These are phyloP conservation scores for Conistra vaccinii DNA, from an alignment of 2,888 invertebrate genomes.

Conservation along the genomic window DNA sequence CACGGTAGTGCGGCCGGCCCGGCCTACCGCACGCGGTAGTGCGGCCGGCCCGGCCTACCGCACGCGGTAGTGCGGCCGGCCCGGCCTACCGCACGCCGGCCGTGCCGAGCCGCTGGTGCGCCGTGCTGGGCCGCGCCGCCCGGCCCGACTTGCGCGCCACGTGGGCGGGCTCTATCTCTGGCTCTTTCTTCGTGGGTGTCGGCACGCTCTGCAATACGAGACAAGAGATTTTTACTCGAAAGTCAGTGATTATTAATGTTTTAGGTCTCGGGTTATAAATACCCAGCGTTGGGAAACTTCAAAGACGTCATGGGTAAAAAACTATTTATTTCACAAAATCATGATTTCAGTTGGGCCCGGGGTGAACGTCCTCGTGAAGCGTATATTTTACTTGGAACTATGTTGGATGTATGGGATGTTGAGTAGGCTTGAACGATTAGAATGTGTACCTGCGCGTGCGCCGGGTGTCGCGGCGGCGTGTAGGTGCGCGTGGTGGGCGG, in stretches of 20 bases:
- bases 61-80: slow-evolving; percentile 66
- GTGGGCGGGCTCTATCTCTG: slow-evolving; percentile 70
- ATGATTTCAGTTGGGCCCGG: too few relatives aligned
- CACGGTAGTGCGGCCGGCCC: slow-evolving; percentile 74
- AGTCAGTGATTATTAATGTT: background rate
- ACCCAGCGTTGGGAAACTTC: background rate
- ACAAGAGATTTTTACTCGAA: background rate
- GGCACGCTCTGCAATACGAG: slow-evolving; percentile 70
- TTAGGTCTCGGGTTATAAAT: too few relatives aligned
- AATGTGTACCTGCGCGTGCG: background rate
- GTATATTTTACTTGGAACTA: too few relatives aligned
- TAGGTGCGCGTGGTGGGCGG: slow-evolving; percentile 94
- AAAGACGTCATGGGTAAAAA: background rate
- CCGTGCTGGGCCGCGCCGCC: slow-evolving; percentile 70
- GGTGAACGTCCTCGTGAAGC: too few relatives aligned
- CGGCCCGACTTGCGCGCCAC: slow-evolving; percentile 69
- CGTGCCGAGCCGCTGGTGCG: slow-evolving; percentile 77
- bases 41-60: slow-evolving; percentile 73
- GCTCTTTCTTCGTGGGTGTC: slow-evolving; percentile 76
- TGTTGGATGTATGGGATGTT: too few relatives aligned
- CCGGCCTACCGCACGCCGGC: slow-evolving; percentile 70
- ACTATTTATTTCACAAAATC: too few relatives aligned
- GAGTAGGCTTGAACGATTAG: too few relatives aligned
- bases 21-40: slow-evolving; percentile 78
- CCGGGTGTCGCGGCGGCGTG: slow-evolving; percentile 49